Conservation (phyloP, 1,140 invertebrate species). For the Drosophila miranda region DNA sequence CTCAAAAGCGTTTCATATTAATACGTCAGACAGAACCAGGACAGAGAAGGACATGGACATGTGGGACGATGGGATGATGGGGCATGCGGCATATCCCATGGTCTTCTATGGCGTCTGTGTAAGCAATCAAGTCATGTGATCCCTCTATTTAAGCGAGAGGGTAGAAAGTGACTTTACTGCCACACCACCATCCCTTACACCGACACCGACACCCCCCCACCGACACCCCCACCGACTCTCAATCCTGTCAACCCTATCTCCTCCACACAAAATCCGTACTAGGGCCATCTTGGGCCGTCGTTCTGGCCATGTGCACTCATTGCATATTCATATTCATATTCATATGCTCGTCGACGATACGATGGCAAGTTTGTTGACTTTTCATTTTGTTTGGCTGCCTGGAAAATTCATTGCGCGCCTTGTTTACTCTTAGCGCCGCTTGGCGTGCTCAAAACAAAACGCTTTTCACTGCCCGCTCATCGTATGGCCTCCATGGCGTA, state of each 20-base stretch:
- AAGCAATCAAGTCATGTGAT: slow-evolving; percentile 80
- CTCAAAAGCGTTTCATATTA: slow-evolving; percentile 81
- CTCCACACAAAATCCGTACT: no score
- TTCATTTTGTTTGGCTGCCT: slow-evolving; percentile 79
- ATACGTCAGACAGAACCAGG: slow-evolving; percentile 65
- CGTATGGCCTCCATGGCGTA: slow-evolving; percentile 67
- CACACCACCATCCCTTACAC: slow-evolving; percentile 33
- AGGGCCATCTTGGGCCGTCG: no score
- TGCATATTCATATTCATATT: slow-evolving; percentile 77
- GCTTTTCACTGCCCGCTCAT: slow-evolving; percentile 46
- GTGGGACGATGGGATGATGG: neutral
- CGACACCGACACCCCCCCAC: slow-evolving; percentile 3
- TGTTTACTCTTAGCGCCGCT: slow-evolving; percentile 79
- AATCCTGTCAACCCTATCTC: slow-evolving; percentile 17
- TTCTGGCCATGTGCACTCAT: slow-evolving; percentile 71
- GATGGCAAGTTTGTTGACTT: slow-evolving; percentile 76
- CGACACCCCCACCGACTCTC: no score
- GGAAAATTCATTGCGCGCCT: slow-evolving; percentile 64
- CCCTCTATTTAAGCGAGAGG: slow-evolving; percentile 74
- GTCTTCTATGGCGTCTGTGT: slow-evolving; percentile 65
- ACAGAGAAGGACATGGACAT: neutral
- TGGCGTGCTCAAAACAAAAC: slow-evolving; percentile 78
- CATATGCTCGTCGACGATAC: slow-evolving; percentile 36
- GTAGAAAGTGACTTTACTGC: slow-evolving; percentile 75
- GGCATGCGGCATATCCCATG: slow-evolving; percentile 52